Evolutionary conservation across 2,113 vertebrate genomes (phyloP).

Genomic region (Elephas maximus): DNA sequence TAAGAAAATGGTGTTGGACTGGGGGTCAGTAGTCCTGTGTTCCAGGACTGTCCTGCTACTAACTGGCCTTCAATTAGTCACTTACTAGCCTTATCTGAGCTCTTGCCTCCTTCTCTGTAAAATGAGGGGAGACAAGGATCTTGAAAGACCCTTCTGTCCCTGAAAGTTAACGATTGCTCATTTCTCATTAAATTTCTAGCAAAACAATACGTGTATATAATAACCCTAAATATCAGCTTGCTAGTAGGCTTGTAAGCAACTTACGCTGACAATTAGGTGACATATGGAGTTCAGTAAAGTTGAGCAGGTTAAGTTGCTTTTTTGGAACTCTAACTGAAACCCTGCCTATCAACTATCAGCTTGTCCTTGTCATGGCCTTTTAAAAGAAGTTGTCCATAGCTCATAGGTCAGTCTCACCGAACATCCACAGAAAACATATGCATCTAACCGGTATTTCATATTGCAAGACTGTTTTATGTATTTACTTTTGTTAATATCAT

Average conservation of each 20-base stretch:
- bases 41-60: neutral
- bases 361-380: neutral
- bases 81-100: neutral
- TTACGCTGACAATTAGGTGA: neutral
- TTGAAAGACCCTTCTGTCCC: neutral
- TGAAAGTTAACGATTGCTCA: conserved; percentile 34
- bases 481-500: neutral
- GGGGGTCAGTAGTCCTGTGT: neutral
- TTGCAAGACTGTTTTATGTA: neutral
- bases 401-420: neutral
- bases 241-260: neutral
- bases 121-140: neutral
- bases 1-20: neutral
- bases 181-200: neutral
- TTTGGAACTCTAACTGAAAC: neutral
- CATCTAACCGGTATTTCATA: neutral
- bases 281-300: neutral
- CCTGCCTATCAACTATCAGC: neutral
- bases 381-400: neutral
- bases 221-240: neutral
- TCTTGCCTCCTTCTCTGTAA: neutral
- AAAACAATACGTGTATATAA: neutral
- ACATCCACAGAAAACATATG: neutral
- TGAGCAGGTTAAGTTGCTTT: conserved; percentile 16
- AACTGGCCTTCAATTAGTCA: neutral